Percentiles rank a stretch among this genome's conserved stretches.
Evolutionary conservation across 2,888 invertebrate genomes (phyloP).

Genomic region (Byasa hedistus): DNA sequence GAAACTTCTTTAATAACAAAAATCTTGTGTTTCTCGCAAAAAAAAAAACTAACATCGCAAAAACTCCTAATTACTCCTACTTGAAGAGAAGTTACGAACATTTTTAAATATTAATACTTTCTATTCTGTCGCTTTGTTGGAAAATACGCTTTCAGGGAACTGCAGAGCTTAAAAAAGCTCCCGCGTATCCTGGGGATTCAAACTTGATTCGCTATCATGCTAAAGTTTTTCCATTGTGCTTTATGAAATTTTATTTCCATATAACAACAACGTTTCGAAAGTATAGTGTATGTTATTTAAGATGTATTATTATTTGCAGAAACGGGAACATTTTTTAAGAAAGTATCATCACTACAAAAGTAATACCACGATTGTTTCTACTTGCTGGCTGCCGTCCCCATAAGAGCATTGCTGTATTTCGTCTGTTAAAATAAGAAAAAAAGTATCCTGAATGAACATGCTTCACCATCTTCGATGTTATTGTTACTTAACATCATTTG

Average conservation of each 20-base stretch:
- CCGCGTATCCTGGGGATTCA: background rate
- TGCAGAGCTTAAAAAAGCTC: conserved; percentile 1
- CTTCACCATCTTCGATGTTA: no score
- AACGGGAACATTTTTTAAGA: no score
- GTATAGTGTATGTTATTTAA: no score
- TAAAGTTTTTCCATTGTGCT: background rate
- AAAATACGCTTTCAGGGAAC: background rate
- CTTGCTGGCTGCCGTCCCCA: background rate
- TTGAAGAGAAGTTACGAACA: background rate
- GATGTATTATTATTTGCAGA: no score
- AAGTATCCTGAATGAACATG: no score
- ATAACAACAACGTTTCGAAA: no score
- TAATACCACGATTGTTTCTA: background rate
- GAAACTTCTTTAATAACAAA: background rate
- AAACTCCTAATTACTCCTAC: background rate
- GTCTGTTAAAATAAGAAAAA: background rate
- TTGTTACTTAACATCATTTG: no score
- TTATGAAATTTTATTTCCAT: conserved; percentile 4
- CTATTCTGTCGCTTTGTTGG: background rate
- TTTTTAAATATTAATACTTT: background rate
- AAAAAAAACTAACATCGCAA: background rate
- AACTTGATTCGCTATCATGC: conserved; percentile 1
- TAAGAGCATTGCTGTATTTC: background rate
- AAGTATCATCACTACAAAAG: no score
- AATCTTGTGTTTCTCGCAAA: background rate